Conservation (phyloP, 2,888 invertebrate genomes). For the Orgyia antiqua region DNA sequence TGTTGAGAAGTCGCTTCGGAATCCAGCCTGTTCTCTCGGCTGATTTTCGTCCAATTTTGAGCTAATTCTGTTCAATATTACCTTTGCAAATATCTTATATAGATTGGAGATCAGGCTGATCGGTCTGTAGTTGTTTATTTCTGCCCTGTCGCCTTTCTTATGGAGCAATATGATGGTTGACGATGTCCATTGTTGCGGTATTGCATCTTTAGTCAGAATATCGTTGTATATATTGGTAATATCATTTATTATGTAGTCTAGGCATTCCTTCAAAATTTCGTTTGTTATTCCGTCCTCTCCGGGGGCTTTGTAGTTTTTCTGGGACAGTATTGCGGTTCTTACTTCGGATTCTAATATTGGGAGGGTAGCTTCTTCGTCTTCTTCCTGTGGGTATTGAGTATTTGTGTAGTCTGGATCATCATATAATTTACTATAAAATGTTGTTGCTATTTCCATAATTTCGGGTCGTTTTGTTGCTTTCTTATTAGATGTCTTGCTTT, state of each 20-base stretch:
- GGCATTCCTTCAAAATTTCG: constrained; percentile 3
- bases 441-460: constrained; percentile 3
- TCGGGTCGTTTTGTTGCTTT: constrained; percentile 1
- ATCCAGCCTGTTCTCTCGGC: too few relatives aligned
- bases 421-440: constrained; percentile 4
- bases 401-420: not conserved
- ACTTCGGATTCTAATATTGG: not conserved
- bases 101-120: constrained; percentile 3
- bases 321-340: not conserved
- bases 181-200: not conserved
- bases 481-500: not conserved
- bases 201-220: constrained; percentile 3
- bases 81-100: not conserved
- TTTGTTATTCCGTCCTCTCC: constrained; percentile 3
- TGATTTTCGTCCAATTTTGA: too few relatives aligned
- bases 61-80: not conserved
- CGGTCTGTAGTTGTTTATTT: constrained; percentile 2
- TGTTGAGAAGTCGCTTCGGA: too few relatives aligned
- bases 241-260: constrained; percentile 1
- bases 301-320: not conserved
- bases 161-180: not conserved
- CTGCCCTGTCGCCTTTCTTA: constrained; percentile 2
- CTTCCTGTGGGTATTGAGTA: not conserved
- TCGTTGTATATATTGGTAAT: not conserved
- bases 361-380: not conserved